Conservation (phyloP, 2,797 vertebrate genomes). For the Picus viridis region DNA sequence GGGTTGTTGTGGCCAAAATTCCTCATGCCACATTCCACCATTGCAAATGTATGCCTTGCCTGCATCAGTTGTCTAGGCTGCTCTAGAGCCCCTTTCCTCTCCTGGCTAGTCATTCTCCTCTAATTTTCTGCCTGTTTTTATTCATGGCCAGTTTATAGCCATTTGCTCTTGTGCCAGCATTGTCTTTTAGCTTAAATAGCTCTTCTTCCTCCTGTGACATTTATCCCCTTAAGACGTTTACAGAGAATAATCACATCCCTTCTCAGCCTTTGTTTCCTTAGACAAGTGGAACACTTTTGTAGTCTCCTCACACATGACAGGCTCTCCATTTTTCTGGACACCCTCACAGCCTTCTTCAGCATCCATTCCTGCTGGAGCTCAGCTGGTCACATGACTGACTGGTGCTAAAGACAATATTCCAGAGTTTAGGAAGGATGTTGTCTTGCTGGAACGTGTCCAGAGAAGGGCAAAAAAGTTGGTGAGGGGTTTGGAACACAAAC, state of each 20-base stretch:
- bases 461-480: no score
- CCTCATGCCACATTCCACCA: neutral
- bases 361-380: neutral
- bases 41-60: neutral
- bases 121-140: neutral
- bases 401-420: neutral
- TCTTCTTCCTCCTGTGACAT: neutral
- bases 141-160: neutral
- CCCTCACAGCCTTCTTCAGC: neutral
- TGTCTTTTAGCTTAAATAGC: neutral
- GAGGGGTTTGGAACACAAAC: no score
- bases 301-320: neutral
- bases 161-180: neutral
- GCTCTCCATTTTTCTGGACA: neutral
- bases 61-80: neutral
- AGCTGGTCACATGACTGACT: neutral
- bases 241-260: conserved; percentile 18
- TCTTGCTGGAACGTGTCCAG: no score
- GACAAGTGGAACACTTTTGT: neutral
- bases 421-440: no score
- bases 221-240: conserved; percentile 7
- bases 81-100: neutral
- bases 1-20: no score
- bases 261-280: conserved; percentile 28
- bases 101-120: neutral